Conservation (phyloP, 2,888 invertebrate species). For the Eueremaeus valkanovi region DNA sequence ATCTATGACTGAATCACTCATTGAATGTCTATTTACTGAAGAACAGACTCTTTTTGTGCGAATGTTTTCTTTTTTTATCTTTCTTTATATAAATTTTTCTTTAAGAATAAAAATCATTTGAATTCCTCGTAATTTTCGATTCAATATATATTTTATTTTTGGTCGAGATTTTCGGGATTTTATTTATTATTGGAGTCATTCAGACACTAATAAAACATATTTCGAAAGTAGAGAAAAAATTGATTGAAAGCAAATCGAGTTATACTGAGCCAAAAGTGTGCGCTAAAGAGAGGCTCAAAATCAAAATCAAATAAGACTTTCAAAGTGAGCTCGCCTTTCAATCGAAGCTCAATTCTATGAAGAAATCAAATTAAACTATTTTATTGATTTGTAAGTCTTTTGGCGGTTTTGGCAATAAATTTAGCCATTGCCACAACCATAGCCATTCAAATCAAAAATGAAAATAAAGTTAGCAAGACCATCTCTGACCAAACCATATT, state of each 20-base stretch:
- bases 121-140: not conserved
- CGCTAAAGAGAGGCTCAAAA: not conserved
- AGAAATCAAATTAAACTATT: not conserved
- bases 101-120: too few relatives aligned
- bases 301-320: not conserved
- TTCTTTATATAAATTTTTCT: too few relatives aligned
- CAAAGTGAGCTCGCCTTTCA: too few relatives aligned
- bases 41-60: too few relatives aligned
- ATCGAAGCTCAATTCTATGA: not conserved
- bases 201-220: not conserved
- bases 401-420: not conserved
- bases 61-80: too few relatives aligned
- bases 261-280: not conserved
- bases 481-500: too few relatives aligned
- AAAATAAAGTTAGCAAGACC: too few relatives aligned
- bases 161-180: not conserved
- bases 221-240: not conserved
- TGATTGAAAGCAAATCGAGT: too few relatives aligned
- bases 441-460: too few relatives aligned
- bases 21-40: too few relatives aligned
- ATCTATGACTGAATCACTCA: too few relatives aligned
- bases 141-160: not conserved
- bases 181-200: not conserved
- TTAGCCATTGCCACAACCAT: too few relatives aligned
- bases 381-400: not conserved